Evolutionary conservation across 2,888 invertebrate genomes (phyloP).

Genomic region (Lasioglossum marginatum): DNA sequence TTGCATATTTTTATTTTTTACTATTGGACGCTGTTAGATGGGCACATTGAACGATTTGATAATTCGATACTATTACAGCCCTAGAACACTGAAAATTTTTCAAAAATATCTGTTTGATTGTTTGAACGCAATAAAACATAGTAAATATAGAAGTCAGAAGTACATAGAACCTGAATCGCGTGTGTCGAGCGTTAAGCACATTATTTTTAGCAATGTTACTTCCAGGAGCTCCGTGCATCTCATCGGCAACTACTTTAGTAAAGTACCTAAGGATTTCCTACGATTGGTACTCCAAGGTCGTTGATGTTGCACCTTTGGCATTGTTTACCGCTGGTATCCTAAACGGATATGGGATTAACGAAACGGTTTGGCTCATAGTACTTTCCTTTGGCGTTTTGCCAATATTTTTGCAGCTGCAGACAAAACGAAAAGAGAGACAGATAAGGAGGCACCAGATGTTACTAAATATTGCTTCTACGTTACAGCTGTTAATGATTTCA

Average conservation of each 20-base stretch:
- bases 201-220: conserved; percentile 53
- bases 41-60: background rate
- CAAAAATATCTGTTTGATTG: conserved; percentile 12
- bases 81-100: background rate
- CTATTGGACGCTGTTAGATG: conserved; percentile 2
- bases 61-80: background rate
- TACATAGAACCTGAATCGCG: too few relatives aligned
- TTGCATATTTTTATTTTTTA: conserved; percentile 12
- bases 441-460: conserved; percentile 69
- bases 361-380: conserved; percentile 75
- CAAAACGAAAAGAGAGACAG: conserved; percentile 72
- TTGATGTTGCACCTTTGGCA: conserved; percentile 79
- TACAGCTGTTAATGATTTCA: conserved; percentile 66
- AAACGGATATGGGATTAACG: conserved; percentile 73
- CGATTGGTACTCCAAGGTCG: conserved; percentile 77
- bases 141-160: too few relatives aligned
- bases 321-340: conserved; percentile 80
- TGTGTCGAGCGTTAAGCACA: background rate
- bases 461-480: conserved; percentile 70
- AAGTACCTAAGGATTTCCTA: conserved; percentile 79
- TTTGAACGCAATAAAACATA: conserved; percentile 22
- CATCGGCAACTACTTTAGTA: conserved; percentile 66
- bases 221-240: conserved; percentile 75
- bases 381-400: conserved; percentile 76
- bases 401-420: conserved; percentile 75